Percentiles rank a stretch among this genome's conserved stretches.
These are phyloP conservation scores for Notamacropus eugenii DNA, from an alignment of 2,797 vertebrate genomes.

Conservation along the genomic window DNA sequence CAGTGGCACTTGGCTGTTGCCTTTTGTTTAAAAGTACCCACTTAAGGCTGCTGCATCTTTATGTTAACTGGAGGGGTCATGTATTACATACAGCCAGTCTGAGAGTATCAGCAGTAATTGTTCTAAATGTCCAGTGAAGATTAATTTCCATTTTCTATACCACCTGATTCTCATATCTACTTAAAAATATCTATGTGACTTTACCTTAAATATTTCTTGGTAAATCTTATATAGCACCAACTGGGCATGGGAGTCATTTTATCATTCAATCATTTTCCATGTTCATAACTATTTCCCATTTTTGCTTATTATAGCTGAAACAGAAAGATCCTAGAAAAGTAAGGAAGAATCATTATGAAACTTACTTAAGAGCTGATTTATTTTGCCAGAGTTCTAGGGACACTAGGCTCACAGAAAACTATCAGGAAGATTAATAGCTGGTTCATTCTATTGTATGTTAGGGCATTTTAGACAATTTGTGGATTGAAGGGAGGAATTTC, in stretches of 20 bases:
- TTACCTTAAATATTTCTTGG: constrained; percentile 46
- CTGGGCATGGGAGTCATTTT: constrained; percentile 62
- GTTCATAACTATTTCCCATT: constrained; percentile 68
- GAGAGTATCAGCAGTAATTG: constrained; percentile 47
- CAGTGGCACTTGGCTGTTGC: constrained; percentile 59
- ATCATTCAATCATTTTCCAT: constrained; percentile 71
- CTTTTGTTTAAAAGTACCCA: constrained; percentile 29
- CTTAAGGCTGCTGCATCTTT: constrained; percentile 51
- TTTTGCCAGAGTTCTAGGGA: neutral
- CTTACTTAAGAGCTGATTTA: neutral
- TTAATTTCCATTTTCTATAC: constrained; percentile 64
- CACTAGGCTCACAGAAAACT: neutral
- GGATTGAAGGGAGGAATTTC: neutral
- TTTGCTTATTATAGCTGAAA: constrained; percentile 58
- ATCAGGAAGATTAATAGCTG: neutral
- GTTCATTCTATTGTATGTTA: neutral
- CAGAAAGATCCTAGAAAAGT: constrained; percentile 48
- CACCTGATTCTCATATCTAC: constrained; percentile 58
- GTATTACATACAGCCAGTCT: constrained; percentile 41
- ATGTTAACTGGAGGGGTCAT: constrained; percentile 16
- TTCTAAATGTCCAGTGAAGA: constrained; percentile 60
- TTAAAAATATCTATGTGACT: constrained; percentile 61
- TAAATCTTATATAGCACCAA: constrained; percentile 47
- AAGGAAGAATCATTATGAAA: constrained; percentile 35
- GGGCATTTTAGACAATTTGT: neutral